Percentiles rank a stretch among this genome's conserved stretches.
Conservation (phyloP, 2,113 vertebrate species). For the Myanophis thanlyinensis region DNA sequence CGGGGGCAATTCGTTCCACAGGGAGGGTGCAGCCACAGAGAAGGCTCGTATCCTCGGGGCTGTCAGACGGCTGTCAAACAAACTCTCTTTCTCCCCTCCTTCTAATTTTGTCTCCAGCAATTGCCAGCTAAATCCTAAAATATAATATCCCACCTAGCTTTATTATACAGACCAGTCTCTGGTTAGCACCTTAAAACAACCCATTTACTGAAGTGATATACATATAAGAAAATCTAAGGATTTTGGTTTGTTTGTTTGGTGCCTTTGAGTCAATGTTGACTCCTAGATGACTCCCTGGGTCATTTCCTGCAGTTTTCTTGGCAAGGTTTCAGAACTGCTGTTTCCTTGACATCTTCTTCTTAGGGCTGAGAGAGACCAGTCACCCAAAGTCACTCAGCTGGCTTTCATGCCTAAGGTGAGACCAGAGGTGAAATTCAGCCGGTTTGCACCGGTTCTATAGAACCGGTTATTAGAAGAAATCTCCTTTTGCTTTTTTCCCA, state of each 20-base stretch:
- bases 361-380: background rate
- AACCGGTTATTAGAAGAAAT: too few relatives aligned
- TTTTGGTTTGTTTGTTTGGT: background rate
- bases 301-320: background rate
- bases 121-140: background rate
- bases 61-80: too few relatives aligned
- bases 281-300: background rate
- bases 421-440: too few relatives aligned
- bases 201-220: background rate
- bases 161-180: background rate
- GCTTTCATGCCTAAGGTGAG: background rate
- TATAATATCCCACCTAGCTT: background rate
- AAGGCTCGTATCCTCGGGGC: too few relatives aligned
- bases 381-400: background rate
- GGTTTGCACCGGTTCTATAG: too few relatives aligned
- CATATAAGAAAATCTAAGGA: background rate
- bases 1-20: too few relatives aligned
- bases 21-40: too few relatives aligned
- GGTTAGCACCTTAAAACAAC: background rate
- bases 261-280: background rate
- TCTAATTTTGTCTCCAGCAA: background rate
- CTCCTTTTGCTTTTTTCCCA: too few relatives aligned
- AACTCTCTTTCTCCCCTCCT: background rate
- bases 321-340: background rate
- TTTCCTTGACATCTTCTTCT: background rate